Percentiles rank a stretch among this genome's conserved stretches.
Conservation (phyloP, 2,797 vertebrate species). For the Acanthurus lineatus region DNA sequence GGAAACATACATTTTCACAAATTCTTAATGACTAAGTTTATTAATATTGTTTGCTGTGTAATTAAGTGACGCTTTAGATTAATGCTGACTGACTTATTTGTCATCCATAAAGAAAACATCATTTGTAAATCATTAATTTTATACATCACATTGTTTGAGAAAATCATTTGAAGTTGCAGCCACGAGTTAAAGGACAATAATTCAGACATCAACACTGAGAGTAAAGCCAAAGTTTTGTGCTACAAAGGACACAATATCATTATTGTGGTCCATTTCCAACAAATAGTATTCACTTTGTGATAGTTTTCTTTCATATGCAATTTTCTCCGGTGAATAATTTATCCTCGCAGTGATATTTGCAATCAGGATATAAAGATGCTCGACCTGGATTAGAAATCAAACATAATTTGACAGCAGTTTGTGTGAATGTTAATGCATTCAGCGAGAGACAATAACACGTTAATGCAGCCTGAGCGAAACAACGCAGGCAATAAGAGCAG, state of each 20-base stretch:
- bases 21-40: not conserved
- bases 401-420: slow-evolving; percentile 19
- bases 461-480: slow-evolving; percentile 34
- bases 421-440: slow-evolving; percentile 40
- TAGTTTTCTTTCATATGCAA: slow-evolving; percentile 11
- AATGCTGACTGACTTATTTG: slow-evolving; percentile 3
- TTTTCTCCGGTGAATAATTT: slow-evolving; percentile 22
- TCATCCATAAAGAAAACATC: not conserved
- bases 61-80: not conserved
- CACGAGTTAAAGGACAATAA: not conserved
- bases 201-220: too few relatives aligned
- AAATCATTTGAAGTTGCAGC: not conserved
- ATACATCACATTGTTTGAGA: not conserved
- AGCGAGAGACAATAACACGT: slow-evolving; percentile 34
- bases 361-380: slow-evolving; percentile 34
- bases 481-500: slow-evolving; percentile 8
- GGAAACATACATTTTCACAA: not conserved
- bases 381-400: slow-evolving; percentile 44
- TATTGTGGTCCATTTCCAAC: too few relatives aligned
- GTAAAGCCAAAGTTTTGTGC: too few relatives aligned
- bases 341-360: not conserved
- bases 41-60: not conserved
- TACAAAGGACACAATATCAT: too few relatives aligned
- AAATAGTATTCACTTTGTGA: not conserved
- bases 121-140: not conserved